Evolutionary conservation across 2,888 invertebrate species (phyloP).

Genomic region (Drosophila subsilvestris): DNA sequence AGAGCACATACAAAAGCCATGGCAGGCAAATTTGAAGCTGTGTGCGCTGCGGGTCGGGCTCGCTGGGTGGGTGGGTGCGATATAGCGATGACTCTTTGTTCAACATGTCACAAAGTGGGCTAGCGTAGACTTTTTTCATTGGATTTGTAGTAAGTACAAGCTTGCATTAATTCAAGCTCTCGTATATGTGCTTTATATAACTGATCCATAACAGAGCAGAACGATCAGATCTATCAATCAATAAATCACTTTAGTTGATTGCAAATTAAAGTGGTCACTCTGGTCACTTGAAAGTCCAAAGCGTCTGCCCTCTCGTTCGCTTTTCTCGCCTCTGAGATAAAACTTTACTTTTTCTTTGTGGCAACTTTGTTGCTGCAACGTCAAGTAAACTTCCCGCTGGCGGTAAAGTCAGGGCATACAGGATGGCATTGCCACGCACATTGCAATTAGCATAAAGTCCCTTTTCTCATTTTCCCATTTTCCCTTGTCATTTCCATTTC

Average conservation of each 20-base stretch:
- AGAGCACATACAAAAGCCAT: constrained; percentile 4
- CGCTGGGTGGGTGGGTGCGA: not conserved
- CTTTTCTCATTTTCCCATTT: not conserved
- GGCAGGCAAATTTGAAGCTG: not conserved
- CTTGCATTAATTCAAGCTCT: not conserved
- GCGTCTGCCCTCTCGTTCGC: not conserved
- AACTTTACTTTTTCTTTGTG: not conserved
- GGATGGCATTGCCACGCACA: not conserved
- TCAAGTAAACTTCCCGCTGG: no score
- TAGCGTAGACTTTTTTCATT: not conserved
- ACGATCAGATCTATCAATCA: no score
- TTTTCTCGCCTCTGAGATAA: not conserved
- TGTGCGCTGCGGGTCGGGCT: not conserved
- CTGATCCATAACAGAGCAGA: not conserved
- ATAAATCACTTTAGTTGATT: not conserved
- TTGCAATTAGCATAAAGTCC: constrained; percentile 31
- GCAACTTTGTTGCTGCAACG: not conserved
- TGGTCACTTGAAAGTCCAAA: not conserved
- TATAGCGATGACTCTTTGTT: not conserved
- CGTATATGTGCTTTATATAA: not conserved
- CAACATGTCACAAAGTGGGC: not conserved
- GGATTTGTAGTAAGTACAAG: not conserved
- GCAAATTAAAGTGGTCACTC: not conserved
- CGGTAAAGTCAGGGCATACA: no score
- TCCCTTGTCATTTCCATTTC: not conserved